A percentile compares a stretch with the other conserved stretches of the same genome.
phyloP scores from a whole-genome alignment of 2,888 invertebrate species.

The Pammene fasciana region DNA sequence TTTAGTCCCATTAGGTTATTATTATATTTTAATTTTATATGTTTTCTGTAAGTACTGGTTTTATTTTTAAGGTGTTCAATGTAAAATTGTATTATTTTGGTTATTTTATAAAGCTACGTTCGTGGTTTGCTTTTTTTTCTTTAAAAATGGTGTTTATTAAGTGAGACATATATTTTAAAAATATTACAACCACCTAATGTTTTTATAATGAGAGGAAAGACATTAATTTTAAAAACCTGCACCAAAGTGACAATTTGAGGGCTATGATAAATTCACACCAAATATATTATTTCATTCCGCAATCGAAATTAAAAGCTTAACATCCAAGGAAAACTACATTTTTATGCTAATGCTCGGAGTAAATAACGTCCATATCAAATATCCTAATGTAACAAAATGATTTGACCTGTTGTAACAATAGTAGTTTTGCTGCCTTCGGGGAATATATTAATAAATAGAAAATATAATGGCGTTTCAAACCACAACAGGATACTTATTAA shows the following conservation, averaged over 20 bases:
- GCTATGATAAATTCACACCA: slow-evolving; percentile 18
- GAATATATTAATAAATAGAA: background rate
- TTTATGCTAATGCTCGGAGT: slow-evolving; percentile 15
- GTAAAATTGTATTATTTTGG: no score
- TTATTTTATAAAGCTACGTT: no score
- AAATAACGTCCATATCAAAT: background rate
- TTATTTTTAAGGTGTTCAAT: no score
- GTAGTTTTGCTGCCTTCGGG: background rate
- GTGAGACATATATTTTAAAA: no score
- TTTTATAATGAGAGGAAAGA: background rate
- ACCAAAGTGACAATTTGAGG: slow-evolving; percentile 4
- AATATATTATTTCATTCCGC: slow-evolving; percentile 13
- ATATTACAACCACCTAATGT: no score
- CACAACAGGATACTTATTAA: no score
- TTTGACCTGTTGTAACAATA: slow-evolving; percentile 6
- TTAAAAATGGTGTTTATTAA: no score
- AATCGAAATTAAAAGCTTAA: slow-evolving; percentile 14
- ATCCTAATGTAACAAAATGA: background rate
- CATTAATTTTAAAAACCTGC: slow-evolving; percentile 18
- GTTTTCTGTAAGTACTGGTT: no score
- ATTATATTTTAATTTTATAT: no score
- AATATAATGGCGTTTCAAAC: no score
- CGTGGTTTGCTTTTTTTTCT: no score
- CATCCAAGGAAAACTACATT: slow-evolving; percentile 33
- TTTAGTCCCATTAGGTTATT: no score